Evolutionary conservation across 2,797 vertebrate species (phyloP).

Genomic region (Ptychobarbus kaznakovi): DNA sequence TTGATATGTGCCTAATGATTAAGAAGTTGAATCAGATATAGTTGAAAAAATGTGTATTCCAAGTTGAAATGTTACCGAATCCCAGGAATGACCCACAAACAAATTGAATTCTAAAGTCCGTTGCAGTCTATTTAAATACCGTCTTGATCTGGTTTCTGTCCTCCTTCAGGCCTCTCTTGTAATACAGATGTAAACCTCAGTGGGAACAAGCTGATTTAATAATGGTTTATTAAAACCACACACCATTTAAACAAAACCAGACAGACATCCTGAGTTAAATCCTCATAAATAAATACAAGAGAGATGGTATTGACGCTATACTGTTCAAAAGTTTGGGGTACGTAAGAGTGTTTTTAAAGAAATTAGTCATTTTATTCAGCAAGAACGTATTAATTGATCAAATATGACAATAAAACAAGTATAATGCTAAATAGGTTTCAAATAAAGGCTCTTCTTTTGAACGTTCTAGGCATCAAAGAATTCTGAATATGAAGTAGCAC

Average conservation of each 20-base stretch:
- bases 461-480: neutral
- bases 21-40: too few species aligned
- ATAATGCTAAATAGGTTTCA: neutral
- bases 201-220: neutral
- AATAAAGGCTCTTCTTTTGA: neutral
- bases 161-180: neutral
- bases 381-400: neutral
- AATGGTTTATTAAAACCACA: constrained; percentile 1
- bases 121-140: neutral
- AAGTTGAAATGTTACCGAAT: too few species aligned
- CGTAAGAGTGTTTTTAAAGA: neutral
- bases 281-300: neutral
- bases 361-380: neutral
- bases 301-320: neutral
- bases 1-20: too few species aligned
- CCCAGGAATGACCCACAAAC: neutral
- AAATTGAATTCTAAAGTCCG: neutral
- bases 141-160: constrained; percentile 2
- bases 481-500: too few species aligned
- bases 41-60: too few species aligned
- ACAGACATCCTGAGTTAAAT: neutral
- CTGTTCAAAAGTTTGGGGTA: neutral
- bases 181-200: neutral
- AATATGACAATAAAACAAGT: neutral
- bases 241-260: neutral